Evolutionary conservation across 2,888 invertebrate species (phyloP).

Genomic region (Elmis aenea): DNA sequence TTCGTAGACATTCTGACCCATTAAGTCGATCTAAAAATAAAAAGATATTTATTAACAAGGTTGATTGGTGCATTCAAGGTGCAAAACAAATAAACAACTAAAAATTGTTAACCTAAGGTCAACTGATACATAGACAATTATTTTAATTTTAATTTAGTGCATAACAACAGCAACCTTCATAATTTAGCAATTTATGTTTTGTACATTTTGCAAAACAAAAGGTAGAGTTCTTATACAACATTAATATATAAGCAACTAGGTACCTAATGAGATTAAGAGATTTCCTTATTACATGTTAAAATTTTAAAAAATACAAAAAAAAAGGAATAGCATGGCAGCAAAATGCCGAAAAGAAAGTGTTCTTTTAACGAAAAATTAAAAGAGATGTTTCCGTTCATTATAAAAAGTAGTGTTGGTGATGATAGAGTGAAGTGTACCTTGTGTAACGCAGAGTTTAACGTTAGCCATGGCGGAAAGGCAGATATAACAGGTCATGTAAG

Average conservation of each 20-base stretch:
- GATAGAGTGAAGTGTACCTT: constrained; percentile 1
- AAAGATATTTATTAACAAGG: constrained; percentile 13
- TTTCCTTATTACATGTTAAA: too few relatives aligned
- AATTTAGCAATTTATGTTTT: too few relatives aligned
- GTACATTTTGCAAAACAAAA: too few relatives aligned
- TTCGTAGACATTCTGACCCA: constrained; percentile 92
- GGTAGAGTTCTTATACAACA: too few relatives aligned
- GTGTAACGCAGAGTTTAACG: constrained; percentile 1
- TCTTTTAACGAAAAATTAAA: too few relatives aligned
- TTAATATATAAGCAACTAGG: too few relatives aligned
- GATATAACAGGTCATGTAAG: constrained; percentile 1
- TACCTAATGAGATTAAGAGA: too few relatives aligned
- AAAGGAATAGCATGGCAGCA: too few relatives aligned
- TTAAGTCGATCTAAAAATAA: constrained; percentile 79
- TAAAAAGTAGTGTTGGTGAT: constrained; percentile 1
- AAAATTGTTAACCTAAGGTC: constrained; percentile 7
- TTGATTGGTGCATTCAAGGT: not conserved
- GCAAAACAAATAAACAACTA: not conserved
- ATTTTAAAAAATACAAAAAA: too few relatives aligned
- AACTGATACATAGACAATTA: constrained; percentile 7
- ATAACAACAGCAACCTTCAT: too few relatives aligned
- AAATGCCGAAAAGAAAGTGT: too few relatives aligned
- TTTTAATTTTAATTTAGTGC: too few relatives aligned
- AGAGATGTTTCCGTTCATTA: constrained; percentile 2
- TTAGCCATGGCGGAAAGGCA: not conserved